A percentile compares a stretch with the other conserved stretches of the same genome.
phyloP scores from a whole-genome alignment of 2,888 invertebrate species.

The Athalia cordata region DNA sequence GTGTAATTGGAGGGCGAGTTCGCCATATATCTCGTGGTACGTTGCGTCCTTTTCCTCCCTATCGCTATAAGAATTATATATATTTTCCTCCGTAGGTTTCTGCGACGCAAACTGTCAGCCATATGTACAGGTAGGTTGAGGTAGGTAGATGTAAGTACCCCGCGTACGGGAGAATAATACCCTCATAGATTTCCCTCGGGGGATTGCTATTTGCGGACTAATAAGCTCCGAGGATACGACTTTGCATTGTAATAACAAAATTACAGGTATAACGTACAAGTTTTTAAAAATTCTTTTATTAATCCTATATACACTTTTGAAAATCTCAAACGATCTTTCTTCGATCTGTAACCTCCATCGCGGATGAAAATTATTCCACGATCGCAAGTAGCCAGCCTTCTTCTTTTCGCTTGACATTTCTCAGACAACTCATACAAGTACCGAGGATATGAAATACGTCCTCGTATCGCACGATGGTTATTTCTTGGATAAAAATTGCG shows the following conservation, averaged over 20 bases:
- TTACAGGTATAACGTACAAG: not conserved
- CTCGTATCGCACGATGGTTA: not conserved
- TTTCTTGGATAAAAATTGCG: constrained; percentile 9
- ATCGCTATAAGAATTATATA: no score
- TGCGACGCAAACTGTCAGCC: not conserved
- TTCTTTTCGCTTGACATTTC: not conserved
- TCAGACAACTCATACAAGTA: not conserved
- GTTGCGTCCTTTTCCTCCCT: constrained; percentile 29
- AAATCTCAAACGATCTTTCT: not conserved
- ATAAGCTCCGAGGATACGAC: constrained; percentile 34
- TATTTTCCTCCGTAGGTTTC: no score
- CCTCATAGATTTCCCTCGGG: constrained; percentile 26
- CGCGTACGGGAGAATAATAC: constrained; percentile 28
- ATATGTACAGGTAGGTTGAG: not conserved
- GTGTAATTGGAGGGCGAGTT: constrained; percentile 48
- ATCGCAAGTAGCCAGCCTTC: no score
- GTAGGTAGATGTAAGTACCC: constrained; percentile 5
- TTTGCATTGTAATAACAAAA: not conserved
- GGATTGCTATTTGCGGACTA: constrained; percentile 41
- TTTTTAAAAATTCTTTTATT: not conserved
- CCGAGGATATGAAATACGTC: not conserved
- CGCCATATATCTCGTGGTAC: constrained; percentile 42
- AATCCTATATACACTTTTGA: no score
- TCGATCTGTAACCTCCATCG: not conserved
- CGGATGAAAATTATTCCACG: not conserved